Evolutionary conservation across 2,797 vertebrate species (phyloP), one percentile per base, ranked within the genome.

Genomic region (Sebastes alutus): DNA sequence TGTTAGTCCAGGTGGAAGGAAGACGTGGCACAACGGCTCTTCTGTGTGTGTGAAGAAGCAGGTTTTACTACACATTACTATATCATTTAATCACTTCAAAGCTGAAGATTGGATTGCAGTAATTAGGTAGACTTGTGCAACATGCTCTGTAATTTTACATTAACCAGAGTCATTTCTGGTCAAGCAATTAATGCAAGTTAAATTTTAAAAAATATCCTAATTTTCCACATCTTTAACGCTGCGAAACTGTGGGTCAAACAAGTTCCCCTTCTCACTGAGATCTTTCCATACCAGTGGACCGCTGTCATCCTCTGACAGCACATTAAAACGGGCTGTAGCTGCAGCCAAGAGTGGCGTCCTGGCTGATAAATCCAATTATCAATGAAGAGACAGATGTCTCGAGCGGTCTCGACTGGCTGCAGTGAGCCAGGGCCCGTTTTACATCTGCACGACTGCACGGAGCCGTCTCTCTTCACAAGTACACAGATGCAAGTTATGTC

Each of bases 361-460:
- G 60, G 33, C 59, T 72, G 66, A 85, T 87, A 59, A 78, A 86
- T 87, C 78, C 80, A 86, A 73, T 90, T 85, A 82, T 68, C 59
- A 80, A n/a, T 1, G 23, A 71, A 56, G 71, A 88, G 87, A 72
- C 75, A n/a, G 84, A 89, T 27, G 74, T 88, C 67, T 78, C 55
- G 20, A 71, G 81, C 73, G 25, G 70, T 38, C 65, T 60, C 22
- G 62, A 80, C 35, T 1, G 72, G 59, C 83, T 63, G 52, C 66
- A 65, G 74, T 66, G 74, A 59, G 33, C 81, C 14, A 3, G 12
- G 12, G n/a, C 25, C 22, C 49, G 3, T 54, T 80, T 86, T 62
- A 65, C 67, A 56, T 78, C 71, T 67, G 65, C 83, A 42, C 35
- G 78, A 58, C 52, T 55, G 75, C 87, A 30, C 5, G 4, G 54